These are phyloP conservation scores for Halcyon chelicuti DNA, from an alignment of 2,797 vertebrate genomes.

Conservation along the genomic window DNA sequence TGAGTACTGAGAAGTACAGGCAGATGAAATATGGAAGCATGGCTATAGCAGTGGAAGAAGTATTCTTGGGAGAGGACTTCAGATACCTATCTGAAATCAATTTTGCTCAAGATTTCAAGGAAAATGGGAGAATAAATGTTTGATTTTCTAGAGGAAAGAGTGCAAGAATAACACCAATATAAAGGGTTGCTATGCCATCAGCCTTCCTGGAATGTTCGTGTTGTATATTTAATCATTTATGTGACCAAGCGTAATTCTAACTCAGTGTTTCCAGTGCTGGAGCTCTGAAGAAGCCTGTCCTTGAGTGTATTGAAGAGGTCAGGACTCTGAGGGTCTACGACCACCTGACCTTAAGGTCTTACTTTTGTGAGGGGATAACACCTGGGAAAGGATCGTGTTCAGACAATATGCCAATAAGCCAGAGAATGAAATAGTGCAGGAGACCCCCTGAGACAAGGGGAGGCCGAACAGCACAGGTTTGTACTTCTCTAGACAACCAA, in stretches of 20 bases:
- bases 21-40: background rate
- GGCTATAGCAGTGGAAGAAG: background rate
- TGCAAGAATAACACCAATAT: background rate
- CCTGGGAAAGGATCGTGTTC: background rate
- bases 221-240: background rate
- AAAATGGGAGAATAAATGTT: background rate
- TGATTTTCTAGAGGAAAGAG: background rate
- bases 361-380: background rate
- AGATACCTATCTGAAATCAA: background rate
- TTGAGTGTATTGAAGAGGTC: background rate
- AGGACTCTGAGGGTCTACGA: background rate
- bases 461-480: background rate
- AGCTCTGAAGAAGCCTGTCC: background rate
- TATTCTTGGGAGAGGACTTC: background rate
- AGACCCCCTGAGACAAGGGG: fast-evolving
- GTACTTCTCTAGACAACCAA: background rate
- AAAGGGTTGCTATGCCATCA: background rate
- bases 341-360: background rate
- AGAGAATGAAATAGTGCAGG: background rate
- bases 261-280: background rate
- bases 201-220: background rate
- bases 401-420: background rate
- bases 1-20: background rate
- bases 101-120: background rate
- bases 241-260: background rate